phyloP scores from a whole-genome alignment of 2,113 vertebrate species.

The Dicentrarchus labrax region DNA sequence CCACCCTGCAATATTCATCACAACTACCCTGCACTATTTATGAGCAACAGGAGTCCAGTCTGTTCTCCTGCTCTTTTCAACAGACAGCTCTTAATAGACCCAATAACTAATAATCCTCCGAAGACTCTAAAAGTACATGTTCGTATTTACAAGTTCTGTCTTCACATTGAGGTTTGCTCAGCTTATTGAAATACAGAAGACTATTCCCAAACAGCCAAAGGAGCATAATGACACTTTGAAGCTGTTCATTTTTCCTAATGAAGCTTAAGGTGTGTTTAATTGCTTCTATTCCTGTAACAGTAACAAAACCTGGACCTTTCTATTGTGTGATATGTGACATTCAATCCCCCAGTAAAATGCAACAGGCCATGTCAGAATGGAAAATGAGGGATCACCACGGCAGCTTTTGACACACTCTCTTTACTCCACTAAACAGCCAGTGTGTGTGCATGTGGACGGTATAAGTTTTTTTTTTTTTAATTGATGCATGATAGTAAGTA shows the following conservation, averaged over 20 bases:
- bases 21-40: conserved; percentile 87
- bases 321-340: conserved; percentile 47
- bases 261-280: conserved; percentile 31
- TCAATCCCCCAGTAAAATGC: conserved; percentile 43
- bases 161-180: neutral
- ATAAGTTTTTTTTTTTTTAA: neutral
- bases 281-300: conserved; percentile 52
- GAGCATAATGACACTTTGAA: neutral
- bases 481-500: neutral
- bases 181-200: neutral
- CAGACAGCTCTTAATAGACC: conserved; percentile 77
- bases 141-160: neutral
- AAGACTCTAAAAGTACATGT: conserved; percentile 41
- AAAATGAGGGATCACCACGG: conserved; percentile 34
- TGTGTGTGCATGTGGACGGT: neutral
- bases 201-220: neutral
- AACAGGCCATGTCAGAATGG: conserved; percentile 42
- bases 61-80: conserved; percentile 75
- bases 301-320: conserved; percentile 46
- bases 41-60: conserved; percentile 84
- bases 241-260: neutral
- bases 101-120: conserved; percentile 50
- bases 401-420: conserved; percentile 11
- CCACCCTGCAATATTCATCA: conserved; percentile 79
- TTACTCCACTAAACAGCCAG: neutral